Evolutionary conservation across 2,113 vertebrate species (phyloP), one percentile per base, ranked within the genome.

Genomic region (Morone saxatilis): DNA sequence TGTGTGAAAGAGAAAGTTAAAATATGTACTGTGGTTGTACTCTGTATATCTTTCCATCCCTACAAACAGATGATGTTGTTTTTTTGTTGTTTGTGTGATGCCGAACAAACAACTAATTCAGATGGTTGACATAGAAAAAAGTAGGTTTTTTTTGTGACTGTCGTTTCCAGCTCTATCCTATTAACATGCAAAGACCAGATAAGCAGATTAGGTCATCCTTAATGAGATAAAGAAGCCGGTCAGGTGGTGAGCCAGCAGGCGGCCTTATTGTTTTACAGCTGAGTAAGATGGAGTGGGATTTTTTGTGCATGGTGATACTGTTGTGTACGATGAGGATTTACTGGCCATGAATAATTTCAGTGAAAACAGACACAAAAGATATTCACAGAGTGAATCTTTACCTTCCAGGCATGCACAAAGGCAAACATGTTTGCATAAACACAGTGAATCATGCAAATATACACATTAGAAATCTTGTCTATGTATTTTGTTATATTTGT

Each of bases 201-300:
- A 89, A 91, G 90, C 68, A 84, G 89, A 90, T 92, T 86, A 60
- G 57, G 81, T 54, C 71, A 20, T 86, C 71, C 81, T 86, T 90
- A 91, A 92, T 86, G 71, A 81, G 90, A 89, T 93, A 71, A 88
- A 79, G 76, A 67, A 25, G 65, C 4, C n/a, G 12, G 86, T 78
- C 87, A 89, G 89, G 75, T 91, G 84, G 79, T 47, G n/a, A 75
- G 75, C 73, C 81, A 90, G 88, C 86, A 84, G 83, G 76, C 50
- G 1, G 74, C 41, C 69, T 68, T 77, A 70, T 61, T 78, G 62
- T 73, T 65, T 65, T 69, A 67, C 31, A 85, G 88, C 88, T 83
- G 83, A 89, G 73, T 82, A 71, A 83, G 71, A 88, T 22, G 63
- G 50, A 67, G 51, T 6, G 1, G 77, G 71, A 79, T 79, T 60